phyloP scores from a whole-genome alignment of 2,113 vertebrate genomes.

The Serilophus lunatus region DNA sequence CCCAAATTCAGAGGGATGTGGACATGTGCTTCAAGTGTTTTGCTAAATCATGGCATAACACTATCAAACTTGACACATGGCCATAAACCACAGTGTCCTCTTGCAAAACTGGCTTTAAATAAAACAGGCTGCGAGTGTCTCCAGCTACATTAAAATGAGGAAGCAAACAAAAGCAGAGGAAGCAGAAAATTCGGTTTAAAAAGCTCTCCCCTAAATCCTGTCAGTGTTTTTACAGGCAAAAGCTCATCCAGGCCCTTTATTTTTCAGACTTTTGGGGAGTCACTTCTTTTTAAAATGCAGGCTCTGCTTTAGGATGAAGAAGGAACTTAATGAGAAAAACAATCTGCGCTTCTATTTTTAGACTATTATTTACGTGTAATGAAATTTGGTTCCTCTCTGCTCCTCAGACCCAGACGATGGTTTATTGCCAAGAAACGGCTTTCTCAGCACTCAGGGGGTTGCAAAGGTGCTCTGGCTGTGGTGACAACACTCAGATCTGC shows the following conservation, averaged over 20 bases:
- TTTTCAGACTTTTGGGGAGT: not conserved
- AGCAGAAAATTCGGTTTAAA: not conserved
- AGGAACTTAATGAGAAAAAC: constrained; percentile 34
- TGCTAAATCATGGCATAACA: constrained; percentile 49
- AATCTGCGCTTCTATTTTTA: constrained; percentile 49
- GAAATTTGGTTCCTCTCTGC: constrained; percentile 29
- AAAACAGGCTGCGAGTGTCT: not conserved
- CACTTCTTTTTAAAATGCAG: not conserved
- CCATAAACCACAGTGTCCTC: constrained; percentile 38
- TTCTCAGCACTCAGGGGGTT: not conserved
- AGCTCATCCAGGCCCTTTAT: not conserved
- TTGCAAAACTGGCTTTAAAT: constrained; percentile 26
- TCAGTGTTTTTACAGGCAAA: not conserved
- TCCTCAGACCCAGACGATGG: not conserved
- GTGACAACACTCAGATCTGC: not conserved
- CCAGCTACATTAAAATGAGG: not conserved
- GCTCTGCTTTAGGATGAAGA: not conserved
- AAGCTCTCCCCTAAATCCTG: not conserved
- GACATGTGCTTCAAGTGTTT: constrained; percentile 28
- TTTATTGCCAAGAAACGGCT: constrained; percentile 18
- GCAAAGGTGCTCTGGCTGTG: not conserved
- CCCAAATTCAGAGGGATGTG: constrained; percentile 24
- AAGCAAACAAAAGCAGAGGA: not conserved
- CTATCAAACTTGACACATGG: constrained; percentile 44
- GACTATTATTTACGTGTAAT: constrained; percentile 47